Conservation (phyloP, 2,113 vertebrate genomes). For the Eupsittula cactorum region DNA sequence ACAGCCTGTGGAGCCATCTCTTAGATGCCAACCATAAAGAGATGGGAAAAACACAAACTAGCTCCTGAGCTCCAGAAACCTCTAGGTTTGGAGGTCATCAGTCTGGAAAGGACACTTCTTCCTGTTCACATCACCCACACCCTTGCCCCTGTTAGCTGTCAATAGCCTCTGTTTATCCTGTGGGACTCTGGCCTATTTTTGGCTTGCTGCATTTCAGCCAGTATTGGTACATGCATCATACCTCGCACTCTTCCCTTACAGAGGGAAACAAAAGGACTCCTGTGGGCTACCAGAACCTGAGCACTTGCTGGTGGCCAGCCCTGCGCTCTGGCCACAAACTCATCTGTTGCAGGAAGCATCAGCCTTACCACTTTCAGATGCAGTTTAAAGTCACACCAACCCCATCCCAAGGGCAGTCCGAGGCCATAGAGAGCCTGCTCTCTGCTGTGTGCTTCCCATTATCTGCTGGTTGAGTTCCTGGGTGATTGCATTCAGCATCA, state of each 20-base stretch:
- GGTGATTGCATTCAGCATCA: not conserved
- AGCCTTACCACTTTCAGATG: rapidly evolving
- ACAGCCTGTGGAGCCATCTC: not conserved
- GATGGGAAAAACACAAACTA: not conserved
- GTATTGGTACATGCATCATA: not conserved
- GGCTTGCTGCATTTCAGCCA: rapidly evolving
- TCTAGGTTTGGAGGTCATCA: not conserved
- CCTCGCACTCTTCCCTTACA: not conserved
- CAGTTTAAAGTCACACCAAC: not conserved
- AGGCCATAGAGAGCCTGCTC: rapidly evolving
- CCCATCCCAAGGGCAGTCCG: not conserved
- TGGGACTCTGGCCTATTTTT: not conserved
- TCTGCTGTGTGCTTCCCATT: not conserved
- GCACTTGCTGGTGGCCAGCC: not conserved
- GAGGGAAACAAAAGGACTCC: not conserved
- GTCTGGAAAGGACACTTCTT: not conserved
- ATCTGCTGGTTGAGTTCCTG: not conserved
- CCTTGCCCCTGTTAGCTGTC: not conserved
- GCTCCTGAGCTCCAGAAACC: not conserved
- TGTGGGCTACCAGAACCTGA: not conserved
- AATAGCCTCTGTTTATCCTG: rapidly evolving
- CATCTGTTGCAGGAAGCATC: not conserved
- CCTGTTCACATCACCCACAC: not conserved
- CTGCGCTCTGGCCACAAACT: not conserved
- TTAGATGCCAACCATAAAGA: not conserved